Evolutionary conservation across 2,888 invertebrate genomes (phyloP).

Genomic region (Plemyria rubiginata): DNA sequence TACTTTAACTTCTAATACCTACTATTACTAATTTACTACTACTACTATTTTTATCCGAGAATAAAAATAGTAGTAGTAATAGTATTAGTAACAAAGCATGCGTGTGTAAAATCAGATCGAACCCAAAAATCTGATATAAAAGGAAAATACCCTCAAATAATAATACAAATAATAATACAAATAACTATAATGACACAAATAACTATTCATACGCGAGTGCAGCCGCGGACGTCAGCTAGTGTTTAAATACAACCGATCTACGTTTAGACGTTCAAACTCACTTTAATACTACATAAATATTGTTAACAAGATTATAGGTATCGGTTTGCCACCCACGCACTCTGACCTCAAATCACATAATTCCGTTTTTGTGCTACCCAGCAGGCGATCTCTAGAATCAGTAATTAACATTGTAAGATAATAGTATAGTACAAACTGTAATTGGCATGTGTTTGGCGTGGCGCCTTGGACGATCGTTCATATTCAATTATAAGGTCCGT

Average conservation of each 20-base stretch:
- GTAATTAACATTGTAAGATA: conserved; percentile 30
- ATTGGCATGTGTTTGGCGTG: conserved; percentile 29
- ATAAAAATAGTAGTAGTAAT: no score
- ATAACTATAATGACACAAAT: no score
- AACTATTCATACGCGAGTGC: no score
- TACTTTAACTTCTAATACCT: no score
- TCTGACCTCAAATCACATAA: conserved; percentile 25
- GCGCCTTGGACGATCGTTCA: conserved; percentile 29
- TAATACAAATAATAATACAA: no score
- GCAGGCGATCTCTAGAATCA: conserved; percentile 11
- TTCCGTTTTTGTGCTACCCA: conserved; percentile 26
- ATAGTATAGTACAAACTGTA: conserved; percentile 33
- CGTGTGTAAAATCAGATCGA: no score
- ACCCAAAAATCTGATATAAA: no score
- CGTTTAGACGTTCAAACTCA: background rate
- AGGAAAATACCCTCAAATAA: no score
- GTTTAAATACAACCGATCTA: background rate
- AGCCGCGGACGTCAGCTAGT: no score
- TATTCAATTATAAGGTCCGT: conserved; percentile 25
- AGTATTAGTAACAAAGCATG: no score
- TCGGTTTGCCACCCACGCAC: conserved; percentile 26
- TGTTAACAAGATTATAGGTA: conserved; percentile 17
- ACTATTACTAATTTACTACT: no score
- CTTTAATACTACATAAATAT: background rate
- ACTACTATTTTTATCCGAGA: no score